These are phyloP conservation scores for Leuciscus idus DNA, from an alignment of 2,113 vertebrate species.

Conservation along the genomic window DNA sequence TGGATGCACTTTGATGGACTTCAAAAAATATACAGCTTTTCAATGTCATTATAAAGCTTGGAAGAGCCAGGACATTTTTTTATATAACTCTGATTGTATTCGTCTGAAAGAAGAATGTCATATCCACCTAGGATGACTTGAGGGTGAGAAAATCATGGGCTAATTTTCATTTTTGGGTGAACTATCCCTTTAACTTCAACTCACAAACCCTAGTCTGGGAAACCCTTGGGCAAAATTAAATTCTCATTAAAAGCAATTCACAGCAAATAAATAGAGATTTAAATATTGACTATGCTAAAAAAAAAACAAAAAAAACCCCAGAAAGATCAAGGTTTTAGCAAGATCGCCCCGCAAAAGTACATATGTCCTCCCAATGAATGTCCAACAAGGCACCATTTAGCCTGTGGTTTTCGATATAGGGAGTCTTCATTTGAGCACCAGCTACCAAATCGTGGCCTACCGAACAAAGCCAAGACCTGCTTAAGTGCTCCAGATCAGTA, in stretches of 20 bases:
- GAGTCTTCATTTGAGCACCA: slow-evolving; percentile 48
- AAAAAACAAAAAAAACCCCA: not conserved
- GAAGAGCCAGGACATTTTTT: too few species aligned
- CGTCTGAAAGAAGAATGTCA: too few species aligned
- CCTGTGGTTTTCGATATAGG: slow-evolving; percentile 42
- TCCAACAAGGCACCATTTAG: slow-evolving; percentile 31
- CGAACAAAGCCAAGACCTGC: slow-evolving; percentile 41
- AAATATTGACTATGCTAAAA: not conserved
- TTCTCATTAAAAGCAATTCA: not conserved
- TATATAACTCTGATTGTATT: too few species aligned
- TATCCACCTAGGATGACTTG: too few species aligned
- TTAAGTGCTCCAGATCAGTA: slow-evolving; percentile 22
- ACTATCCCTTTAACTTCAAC: too few species aligned
- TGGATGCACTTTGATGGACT: too few species aligned
- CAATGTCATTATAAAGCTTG: too few species aligned
- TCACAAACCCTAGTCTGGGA: not conserved
- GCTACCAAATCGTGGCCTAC: slow-evolving; percentile 47
- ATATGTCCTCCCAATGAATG: slow-evolving; percentile 19
- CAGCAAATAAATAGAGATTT: not conserved
- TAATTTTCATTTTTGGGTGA: too few species aligned
- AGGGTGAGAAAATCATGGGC: too few species aligned
- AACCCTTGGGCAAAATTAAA: not conserved
- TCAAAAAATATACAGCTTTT: too few species aligned
- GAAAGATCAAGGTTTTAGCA: not conserved
- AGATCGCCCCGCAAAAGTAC: not conserved